These are phyloP conservation scores for Cryptoleucopteryx plumbea DNA, from an alignment of 2,113 vertebrate genomes.

Conservation along the genomic window DNA sequence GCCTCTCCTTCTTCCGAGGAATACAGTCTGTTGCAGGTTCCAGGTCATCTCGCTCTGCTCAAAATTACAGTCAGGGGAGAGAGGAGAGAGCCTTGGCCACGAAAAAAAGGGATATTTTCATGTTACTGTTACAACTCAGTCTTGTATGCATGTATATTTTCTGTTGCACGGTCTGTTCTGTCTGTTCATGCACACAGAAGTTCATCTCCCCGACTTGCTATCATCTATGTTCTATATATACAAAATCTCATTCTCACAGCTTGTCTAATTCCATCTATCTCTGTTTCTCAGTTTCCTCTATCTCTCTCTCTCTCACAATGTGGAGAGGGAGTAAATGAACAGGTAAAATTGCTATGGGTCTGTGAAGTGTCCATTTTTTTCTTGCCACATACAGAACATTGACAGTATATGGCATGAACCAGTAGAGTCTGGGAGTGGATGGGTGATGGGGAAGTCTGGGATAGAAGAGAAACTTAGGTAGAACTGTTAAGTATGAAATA, in stretches of 20 bases:
- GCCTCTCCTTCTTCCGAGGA: neutral
- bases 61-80: neutral
- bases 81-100: neutral
- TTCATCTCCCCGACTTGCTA: neutral
- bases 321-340: neutral
- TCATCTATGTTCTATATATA: neutral
- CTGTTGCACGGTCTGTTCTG: neutral
- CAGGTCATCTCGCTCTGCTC: neutral
- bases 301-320: neutral
- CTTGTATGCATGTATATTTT: neutral
- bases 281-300: neutral
- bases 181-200: neutral
- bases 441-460: neutral
- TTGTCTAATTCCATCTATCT: neutral
- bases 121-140: neutral
- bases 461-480: neutral
- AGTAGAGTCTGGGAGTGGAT: neutral
- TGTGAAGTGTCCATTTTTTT: neutral
- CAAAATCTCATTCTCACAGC: neutral
- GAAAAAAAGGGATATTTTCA: neutral
- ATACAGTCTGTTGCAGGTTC: neutral
- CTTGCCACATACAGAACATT: neutral
- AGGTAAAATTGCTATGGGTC: neutral
- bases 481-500: neutral
- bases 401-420: neutral